Evolutionary conservation across 2,113 vertebrate genomes (phyloP).

Genomic region (Onychorhynchus coronatus): DNA sequence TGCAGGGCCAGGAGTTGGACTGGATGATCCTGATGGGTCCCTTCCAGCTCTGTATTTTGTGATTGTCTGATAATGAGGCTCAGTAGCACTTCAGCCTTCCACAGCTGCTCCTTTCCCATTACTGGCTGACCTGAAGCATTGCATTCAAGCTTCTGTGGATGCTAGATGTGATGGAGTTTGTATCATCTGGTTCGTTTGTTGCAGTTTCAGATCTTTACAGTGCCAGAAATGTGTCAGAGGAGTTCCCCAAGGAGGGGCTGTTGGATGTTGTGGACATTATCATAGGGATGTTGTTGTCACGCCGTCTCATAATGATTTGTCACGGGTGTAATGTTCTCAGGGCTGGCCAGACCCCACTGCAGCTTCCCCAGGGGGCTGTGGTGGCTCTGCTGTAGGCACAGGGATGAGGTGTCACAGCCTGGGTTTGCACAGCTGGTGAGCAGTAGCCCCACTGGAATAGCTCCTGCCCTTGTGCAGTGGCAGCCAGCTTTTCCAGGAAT

Average conservation of each 20-base stretch:
- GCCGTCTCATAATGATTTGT: background rate
- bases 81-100: background rate
- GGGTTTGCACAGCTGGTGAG: background rate
- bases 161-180: background rate
- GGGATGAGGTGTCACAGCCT: background rate
- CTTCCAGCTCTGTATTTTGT: background rate
- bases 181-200: background rate
- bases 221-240: background rate
- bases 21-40: background rate
- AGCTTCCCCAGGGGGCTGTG: background rate
- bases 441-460: background rate
- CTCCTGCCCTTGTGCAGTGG: background rate
- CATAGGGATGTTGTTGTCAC: background rate
- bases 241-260: background rate
- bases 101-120: background rate
- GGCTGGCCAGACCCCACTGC: background rate
- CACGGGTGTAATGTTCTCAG: background rate
- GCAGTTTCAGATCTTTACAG: background rate
- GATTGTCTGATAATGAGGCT: background rate
- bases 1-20: background rate
- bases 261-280: fast-evolving
- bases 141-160: background rate
- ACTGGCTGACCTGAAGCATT: background rate
- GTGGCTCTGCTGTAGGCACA: background rate
- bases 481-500: background rate